Base-by-base conservation (phyloP, 2,113 vertebrate genomes). In the Enhydra lutris region DNA sequence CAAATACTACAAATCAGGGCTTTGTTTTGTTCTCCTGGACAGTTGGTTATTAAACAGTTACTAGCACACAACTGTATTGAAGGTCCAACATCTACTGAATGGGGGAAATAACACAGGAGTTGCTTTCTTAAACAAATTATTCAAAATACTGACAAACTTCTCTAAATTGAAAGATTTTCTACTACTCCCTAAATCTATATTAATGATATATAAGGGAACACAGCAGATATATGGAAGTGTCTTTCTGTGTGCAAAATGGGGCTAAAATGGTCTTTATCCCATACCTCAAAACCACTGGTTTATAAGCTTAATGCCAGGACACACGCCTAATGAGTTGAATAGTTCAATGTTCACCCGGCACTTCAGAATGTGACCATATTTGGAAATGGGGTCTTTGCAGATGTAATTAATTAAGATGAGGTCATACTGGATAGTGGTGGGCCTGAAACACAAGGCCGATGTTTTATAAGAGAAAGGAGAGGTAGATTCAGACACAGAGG, bases 121-220 rank as follows among this genome's bases (percentile, higher is more conserved):
- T 74, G 93, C 52, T 83, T 63, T 94, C 39, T 94, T 90, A 88
- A 79, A 55, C 36, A 94, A 67, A 82, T 47, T 45, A 92, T 61
- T 95, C 50, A 84, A 90, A 93, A 79, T n/a, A 87, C 3, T 42
- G 45, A 42, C 24, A 96, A 89, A 96, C 20, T 21, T 69, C 39
- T 87, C 18, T 45, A 67, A 85, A 50, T 50, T 79, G 29, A 86
- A 88, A 88, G 42, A 29, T 79, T 94, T 93, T 69, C 69, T 84
- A 29, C 34, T n/a, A 52, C 39, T 84, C 45, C 15, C n/a, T 76
- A 81, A 69, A 80, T 71, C 63, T 21, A 71, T 36, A 61, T 71
- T 39, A 84, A 85, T 42, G 50, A 57, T 42, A 83, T 3, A 7
- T 11, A 81, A 94, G 71, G 61, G 31, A 84, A 74, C 9, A 57